Base-by-base conservation (phyloP, 1,140 invertebrate genomes). In the Hypsibius dujardini region DNA sequence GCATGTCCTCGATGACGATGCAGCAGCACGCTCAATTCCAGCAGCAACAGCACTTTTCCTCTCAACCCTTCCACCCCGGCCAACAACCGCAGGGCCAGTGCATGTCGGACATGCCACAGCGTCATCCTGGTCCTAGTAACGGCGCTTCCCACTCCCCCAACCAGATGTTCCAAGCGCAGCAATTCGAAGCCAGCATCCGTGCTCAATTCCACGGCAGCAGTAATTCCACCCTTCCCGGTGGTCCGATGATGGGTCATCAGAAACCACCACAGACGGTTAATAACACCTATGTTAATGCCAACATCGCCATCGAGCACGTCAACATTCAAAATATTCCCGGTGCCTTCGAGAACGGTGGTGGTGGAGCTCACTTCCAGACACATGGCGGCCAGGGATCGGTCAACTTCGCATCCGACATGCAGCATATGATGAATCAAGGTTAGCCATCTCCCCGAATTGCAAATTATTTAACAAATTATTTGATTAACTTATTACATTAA, bases 221-320 rank as follows among this genome's bases (percentile, higher is more conserved):
- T 28, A 28, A 28, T 28, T 28, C 12, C 62, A 67, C 12, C 42
- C 12, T 67, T 12, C 62, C 12, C 12, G 42, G 42, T 12, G 12
- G 42, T 67, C 62, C 62, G 12, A 12, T 7, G 3, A 67, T 42
- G 28, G 28, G 28, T 28, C 28, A 28, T 15, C 12, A 3, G 3
- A 12, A 77, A 47, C 76, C 77, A 46, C 78, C 80, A 42, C 82
- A 80, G 70, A 81, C 77, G 74, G 80, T 82, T 40, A 83, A 83
- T 75, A 83, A 83, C 74, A 81, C 81, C 7, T 83, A 79, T 76
- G 81, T 82, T 7, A 82, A 82, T 77, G 78, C 79, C 28, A 81
- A 80, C 47, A 82, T 83, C 79, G 81, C 81, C 59, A 83, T 83
- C 60, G 79, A 81, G 72, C 82, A 83, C 73, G 76, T 83, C 71